These are phyloP conservation scores for Hypocryptadius cinnamomeus DNA, from an alignment of 2,113 vertebrate species.

Conservation along the genomic window DNA sequence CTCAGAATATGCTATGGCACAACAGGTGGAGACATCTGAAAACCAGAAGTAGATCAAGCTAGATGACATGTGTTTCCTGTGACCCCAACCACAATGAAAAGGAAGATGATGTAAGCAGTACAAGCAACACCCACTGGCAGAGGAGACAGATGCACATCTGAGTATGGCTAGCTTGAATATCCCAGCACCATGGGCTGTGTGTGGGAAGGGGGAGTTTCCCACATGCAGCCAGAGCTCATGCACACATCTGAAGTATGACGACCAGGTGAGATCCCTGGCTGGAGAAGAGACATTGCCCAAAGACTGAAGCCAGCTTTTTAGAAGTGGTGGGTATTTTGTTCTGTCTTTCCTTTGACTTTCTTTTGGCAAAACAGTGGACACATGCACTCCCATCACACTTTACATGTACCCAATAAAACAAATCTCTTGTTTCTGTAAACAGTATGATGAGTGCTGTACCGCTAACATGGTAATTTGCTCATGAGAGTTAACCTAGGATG, in stretches of 20 bases:
- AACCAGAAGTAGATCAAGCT: background rate
- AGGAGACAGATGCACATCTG: background rate
- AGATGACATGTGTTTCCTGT: background rate
- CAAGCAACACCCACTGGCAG: background rate
- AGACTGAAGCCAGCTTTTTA: rapidly evolving
- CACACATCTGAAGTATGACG: rapidly evolving
- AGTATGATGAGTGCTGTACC: background rate
- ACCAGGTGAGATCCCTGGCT: background rate
- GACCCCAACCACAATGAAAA: background rate
- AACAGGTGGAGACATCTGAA: background rate
- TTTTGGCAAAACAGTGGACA: background rate
- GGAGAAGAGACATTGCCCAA: background rate
- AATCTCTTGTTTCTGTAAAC: background rate
- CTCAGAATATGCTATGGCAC: background rate
- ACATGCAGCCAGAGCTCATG: background rate
- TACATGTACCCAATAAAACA: background rate
- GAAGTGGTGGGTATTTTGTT: background rate
- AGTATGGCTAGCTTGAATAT: background rate
- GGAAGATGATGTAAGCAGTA: background rate
- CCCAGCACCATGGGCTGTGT: background rate
- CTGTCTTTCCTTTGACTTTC: background rate
- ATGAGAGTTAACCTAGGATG: constrained; percentile 22
- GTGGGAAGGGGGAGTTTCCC: background rate
- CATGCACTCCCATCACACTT: rapidly evolving
- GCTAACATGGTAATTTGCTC: background rate